These are phyloP conservation scores for Acanthurus leucopareius DNA, from an alignment of 2,797 vertebrate genomes.

Conservation along the genomic window DNA sequence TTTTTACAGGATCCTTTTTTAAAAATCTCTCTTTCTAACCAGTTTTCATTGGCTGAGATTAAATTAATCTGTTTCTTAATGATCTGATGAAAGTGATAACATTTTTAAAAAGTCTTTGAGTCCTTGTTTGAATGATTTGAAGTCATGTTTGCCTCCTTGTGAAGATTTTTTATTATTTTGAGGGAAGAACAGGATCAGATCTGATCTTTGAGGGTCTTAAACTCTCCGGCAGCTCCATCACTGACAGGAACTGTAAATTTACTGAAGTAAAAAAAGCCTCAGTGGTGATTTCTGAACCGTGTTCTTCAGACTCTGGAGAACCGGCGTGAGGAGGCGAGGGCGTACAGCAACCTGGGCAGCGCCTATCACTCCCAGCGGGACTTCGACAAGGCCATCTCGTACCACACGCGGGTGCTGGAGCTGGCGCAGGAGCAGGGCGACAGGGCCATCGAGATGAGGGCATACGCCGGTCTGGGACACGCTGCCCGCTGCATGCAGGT, in stretches of 20 bases:
- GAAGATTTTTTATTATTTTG: background rate
- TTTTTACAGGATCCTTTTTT: background rate
- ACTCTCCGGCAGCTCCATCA: background rate
- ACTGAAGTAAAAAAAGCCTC: background rate
- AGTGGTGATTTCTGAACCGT: background rate
- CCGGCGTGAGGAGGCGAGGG: conserved; percentile 93
- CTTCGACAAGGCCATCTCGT: conserved; percentile 96
- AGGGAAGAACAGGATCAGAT: background rate
- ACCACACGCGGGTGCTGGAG: conserved; percentile 93
- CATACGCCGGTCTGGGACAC: conserved; percentile 95
- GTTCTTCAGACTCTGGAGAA: conserved; percentile 85
- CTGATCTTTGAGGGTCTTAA: background rate
- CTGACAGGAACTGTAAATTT: background rate
- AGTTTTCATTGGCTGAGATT: background rate
- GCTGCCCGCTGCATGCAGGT: conserved; percentile 96
- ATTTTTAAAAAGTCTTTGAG: background rate
- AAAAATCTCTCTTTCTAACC: background rate
- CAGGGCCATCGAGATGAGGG: conserved; percentile 95
- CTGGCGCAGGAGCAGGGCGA: conserved; percentile 91
- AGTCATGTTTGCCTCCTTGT: background rate
- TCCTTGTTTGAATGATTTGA: background rate
- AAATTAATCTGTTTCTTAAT: background rate
- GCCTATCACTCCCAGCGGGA: conserved; percentile 96
- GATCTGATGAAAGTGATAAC: no score
- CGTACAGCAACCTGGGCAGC: conserved; percentile 98